These are phyloP conservation scores for Dolomedes plantarius DNA, from an alignment of 2,888 invertebrate genomes.

Conservation along the genomic window DNA sequence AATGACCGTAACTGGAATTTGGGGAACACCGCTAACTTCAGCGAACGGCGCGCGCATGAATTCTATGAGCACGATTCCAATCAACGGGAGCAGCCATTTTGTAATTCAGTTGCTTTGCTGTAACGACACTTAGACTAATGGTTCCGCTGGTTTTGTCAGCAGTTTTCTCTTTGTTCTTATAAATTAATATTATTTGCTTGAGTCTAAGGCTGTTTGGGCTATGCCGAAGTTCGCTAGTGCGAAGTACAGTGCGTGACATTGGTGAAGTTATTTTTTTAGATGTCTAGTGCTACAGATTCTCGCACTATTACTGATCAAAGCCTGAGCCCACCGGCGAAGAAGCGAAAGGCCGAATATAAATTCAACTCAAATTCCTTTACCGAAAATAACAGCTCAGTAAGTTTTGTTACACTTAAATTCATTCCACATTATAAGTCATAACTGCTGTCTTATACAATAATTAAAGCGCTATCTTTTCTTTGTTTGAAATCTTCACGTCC, in stretches of 20 bases:
- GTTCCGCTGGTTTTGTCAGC: background rate
- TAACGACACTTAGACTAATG: background rate
- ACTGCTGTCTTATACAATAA: background rate
- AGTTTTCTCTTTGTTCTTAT: background rate
- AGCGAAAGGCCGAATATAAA: slow-evolving; percentile 54
- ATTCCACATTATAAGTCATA: background rate
- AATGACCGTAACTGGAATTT: too few species aligned
- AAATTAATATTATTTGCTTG: background rate
- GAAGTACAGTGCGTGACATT: slow-evolving; percentile 66
- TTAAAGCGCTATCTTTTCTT: background rate
- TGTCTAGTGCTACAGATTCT: slow-evolving; percentile 71
- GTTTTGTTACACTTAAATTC: slow-evolving; percentile 17
- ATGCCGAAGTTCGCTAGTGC: slow-evolving; percentile 54
- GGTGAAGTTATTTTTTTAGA: slow-evolving; percentile 70
- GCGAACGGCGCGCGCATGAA: slow-evolving; percentile 44
- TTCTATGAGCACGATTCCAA: slow-evolving; percentile 42
- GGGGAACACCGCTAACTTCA: background rate
- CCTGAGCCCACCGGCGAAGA: slow-evolving; percentile 72
- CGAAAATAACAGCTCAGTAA: slow-evolving; percentile 69
- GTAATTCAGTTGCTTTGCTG: background rate
- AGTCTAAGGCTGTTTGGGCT: slow-evolving; percentile 27
- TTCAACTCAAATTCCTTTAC: slow-evolving; percentile 51
- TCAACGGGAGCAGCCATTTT: slow-evolving; percentile 60
- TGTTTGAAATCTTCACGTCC: background rate
- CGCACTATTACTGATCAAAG: slow-evolving; percentile 55